Conservation (phyloP, 2,888 invertebrate species). For the Homarus gammarus region DNA sequence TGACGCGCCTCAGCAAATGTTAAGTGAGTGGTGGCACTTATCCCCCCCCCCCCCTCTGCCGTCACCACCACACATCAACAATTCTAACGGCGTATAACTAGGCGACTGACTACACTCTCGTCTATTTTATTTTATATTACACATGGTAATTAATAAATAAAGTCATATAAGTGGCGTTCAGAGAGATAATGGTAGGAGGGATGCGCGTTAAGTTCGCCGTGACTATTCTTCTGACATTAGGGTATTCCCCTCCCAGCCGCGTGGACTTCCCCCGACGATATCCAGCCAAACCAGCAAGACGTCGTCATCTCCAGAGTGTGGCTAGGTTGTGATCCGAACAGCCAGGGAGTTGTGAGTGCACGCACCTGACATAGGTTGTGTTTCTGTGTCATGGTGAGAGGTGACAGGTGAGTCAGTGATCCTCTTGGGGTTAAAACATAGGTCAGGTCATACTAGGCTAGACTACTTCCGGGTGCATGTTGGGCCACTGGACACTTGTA, state of each 20-base stretch:
- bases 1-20: too few relatives aligned
- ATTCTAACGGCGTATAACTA: too few relatives aligned
- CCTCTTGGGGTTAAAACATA: not conserved
- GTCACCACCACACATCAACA: too few relatives aligned
- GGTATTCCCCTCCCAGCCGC: constrained; percentile 48
- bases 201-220: too few relatives aligned
- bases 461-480: not conserved
- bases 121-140: too few relatives aligned
- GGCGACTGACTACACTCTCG: too few relatives aligned
- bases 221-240: constrained; percentile 59
- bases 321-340: constrained; percentile 46
- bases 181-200: too few relatives aligned
- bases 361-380: constrained; percentile 16
- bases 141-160: too few relatives aligned
- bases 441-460: not conserved
- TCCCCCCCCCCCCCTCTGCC: too few relatives aligned
- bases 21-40: too few relatives aligned
- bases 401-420: constrained; percentile 53
- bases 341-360: constrained; percentile 30
- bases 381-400: constrained; percentile 54
- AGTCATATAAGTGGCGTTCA: too few relatives aligned
- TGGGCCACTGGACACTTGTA: not conserved
- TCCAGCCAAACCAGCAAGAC: constrained; percentile 49
- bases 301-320: constrained; percentile 52
- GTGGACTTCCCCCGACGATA: constrained; percentile 63